phyloP scores from a whole-genome alignment of 2,113 vertebrate genomes.

The Macroglossus sobrinus region DNA sequence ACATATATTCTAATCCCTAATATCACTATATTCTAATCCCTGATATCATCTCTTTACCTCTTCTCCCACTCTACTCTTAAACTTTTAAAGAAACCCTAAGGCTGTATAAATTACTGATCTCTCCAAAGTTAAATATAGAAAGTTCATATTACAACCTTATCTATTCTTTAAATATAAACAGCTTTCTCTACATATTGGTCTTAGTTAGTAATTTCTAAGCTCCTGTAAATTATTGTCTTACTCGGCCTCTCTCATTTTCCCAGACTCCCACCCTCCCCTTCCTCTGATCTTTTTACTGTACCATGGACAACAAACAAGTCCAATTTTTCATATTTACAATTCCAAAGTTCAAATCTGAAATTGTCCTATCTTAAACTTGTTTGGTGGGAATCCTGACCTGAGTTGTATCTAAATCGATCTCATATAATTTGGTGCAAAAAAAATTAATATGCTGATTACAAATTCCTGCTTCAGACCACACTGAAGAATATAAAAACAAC shows the following conservation, averaged over 20 bases:
- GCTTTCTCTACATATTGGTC: not conserved
- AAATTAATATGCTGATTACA: not conserved
- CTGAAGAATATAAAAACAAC: not conserved
- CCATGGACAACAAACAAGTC: not conserved
- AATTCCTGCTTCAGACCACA: not conserved
- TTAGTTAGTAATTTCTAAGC: not conserved
- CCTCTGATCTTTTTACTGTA: not conserved
- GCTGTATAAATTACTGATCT: not conserved
- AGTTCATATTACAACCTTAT: not conserved
- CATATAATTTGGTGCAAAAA: not conserved
- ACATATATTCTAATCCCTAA: not conserved
- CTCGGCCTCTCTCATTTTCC: not conserved
- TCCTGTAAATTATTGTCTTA: not conserved
- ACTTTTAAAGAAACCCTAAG: not conserved
- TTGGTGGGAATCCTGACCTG: not conserved
- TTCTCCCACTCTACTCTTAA: fast-evolving
- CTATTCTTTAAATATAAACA: not conserved
- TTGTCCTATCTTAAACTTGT: not conserved
- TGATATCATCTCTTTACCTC: not conserved
- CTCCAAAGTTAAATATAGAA: not conserved
- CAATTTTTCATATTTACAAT: not conserved
- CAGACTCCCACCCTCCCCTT: not conserved
- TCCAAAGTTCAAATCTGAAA: not conserved
- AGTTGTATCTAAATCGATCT: not conserved
- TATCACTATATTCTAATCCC: not conserved